Conservation (phyloP, 2,888 invertebrate species). For the Allolobophora icterica region DNA sequence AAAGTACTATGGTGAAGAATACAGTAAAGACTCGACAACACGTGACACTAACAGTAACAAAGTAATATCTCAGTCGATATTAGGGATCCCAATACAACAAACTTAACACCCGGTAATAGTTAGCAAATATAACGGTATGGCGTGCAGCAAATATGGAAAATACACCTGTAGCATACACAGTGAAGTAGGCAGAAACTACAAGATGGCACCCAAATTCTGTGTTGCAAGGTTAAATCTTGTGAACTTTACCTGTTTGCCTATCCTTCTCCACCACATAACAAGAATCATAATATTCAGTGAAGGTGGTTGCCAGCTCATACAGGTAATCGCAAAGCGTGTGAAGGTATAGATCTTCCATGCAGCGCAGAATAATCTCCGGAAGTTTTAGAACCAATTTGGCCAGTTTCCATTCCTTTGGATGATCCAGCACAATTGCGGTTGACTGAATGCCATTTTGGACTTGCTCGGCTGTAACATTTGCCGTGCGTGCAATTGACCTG, state of each 20-base stretch:
- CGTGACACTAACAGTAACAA: too few relatives aligned
- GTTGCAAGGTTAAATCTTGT: neutral
- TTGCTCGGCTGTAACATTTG: conserved; percentile 65
- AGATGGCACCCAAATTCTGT: too few relatives aligned
- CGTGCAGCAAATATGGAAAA: too few relatives aligned
- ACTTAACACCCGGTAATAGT: neutral
- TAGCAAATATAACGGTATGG: too few relatives aligned
- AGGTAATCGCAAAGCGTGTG: conserved; percentile 92
- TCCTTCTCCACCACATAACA: conserved; percentile 97
- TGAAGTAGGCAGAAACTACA: too few relatives aligned
- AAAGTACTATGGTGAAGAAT: too few relatives aligned
- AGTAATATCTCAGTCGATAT: too few relatives aligned
- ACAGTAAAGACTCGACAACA: too few relatives aligned
- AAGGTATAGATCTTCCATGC: conserved; percentile 80
- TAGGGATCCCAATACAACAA: too few relatives aligned
- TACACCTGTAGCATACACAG: too few relatives aligned
- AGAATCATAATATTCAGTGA: conserved; percentile 94
- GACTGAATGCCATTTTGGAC: conserved; percentile 72
- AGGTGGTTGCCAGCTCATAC: conserved; percentile 89
- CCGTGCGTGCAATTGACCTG: conserved; percentile 67
- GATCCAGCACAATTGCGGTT: conserved; percentile 75
- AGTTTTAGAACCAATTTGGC: conserved; percentile 84
- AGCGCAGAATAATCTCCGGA: conserved; percentile 75
- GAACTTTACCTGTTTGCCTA: conserved; percentile 67
- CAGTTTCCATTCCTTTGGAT: conserved; percentile 93